Evolutionary conservation across 2,888 invertebrate species (phyloP).

Genomic region (Sepioteuthis lessoniana): DNA sequence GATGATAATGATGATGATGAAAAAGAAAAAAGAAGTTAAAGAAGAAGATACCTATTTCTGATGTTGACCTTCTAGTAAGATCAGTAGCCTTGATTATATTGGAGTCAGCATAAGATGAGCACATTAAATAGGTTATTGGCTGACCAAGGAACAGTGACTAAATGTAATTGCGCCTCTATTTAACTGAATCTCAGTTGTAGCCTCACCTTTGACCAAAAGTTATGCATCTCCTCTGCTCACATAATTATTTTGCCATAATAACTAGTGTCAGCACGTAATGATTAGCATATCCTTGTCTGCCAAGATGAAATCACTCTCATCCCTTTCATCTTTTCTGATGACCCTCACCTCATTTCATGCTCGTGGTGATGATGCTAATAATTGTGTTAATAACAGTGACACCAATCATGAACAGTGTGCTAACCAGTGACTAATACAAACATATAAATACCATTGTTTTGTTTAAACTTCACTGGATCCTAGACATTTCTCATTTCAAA

Average conservation of each 20-base stretch:
- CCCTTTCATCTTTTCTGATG: neutral
- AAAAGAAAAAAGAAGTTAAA: no score
- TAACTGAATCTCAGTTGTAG: constrained; percentile 7
- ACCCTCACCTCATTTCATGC: neutral
- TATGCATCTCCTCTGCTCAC: neutral
- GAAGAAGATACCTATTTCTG: neutral
- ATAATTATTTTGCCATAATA: neutral
- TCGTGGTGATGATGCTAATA: neutral
- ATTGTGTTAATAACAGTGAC: neutral
- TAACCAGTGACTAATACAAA: neutral
- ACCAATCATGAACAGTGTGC: neutral
- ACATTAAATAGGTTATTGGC: constrained; percentile 10
- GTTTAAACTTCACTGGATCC: no score
- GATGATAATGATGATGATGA: no score
- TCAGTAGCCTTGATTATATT: neutral
- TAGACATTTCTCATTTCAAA: no score
- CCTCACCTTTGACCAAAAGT: neutral
- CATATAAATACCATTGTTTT: neutral
- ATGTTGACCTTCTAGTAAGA: neutral
- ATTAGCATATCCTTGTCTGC: neutral
- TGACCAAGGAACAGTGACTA: neutral
- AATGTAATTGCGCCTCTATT: neutral
- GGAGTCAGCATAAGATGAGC: neutral
- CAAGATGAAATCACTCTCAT: neutral
- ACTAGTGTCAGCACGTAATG: neutral